Evolutionary conservation across 2,888 invertebrate genomes (phyloP).

Genomic region (Automeris io): DNA sequence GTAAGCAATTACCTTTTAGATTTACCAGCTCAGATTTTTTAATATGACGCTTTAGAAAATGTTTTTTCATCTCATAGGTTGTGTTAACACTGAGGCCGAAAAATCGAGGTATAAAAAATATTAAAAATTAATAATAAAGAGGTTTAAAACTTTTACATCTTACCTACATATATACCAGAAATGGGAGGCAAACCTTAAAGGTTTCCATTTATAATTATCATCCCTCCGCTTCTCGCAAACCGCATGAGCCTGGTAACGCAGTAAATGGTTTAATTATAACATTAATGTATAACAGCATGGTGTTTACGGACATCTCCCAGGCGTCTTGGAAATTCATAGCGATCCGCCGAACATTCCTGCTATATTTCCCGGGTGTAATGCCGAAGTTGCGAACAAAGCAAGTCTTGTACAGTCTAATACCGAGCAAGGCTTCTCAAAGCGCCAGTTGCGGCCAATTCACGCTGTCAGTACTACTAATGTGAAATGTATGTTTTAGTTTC

Average conservation of each 20-base stretch:
- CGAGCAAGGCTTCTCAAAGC: conserved; percentile 22
- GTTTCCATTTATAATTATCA: not conserved
- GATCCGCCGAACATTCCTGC: conserved; percentile 37
- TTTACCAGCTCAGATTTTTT: no score
- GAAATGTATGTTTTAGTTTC: no score
- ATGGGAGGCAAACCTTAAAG: not conserved
- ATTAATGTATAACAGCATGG: conserved; percentile 22
- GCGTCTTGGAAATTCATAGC: conserved; percentile 31
- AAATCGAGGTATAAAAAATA: no score
- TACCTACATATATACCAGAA: not conserved
- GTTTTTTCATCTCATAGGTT: no score
- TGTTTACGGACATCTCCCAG: conserved; percentile 24
- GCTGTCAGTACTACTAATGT: conserved; percentile 10
- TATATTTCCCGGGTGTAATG: conserved; percentile 46
- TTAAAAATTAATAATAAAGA: no score
- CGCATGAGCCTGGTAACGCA: conserved; percentile 5
- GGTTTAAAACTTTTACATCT: not conserved
- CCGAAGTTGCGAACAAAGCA: conserved; percentile 46
- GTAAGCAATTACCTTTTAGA: no score
- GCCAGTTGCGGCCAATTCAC: conserved; percentile 25
- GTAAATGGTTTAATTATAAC: conserved; percentile 25
- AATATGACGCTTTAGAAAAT: no score
- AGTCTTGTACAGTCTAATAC: conserved; percentile 32
- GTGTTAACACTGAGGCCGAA: no score
- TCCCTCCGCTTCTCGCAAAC: not conserved